Evolutionary conservation across 2,797 vertebrate genomes (phyloP), one percentile per base, ranked within the genome.

Genomic region (Knipowitschia caucasica): DNA sequence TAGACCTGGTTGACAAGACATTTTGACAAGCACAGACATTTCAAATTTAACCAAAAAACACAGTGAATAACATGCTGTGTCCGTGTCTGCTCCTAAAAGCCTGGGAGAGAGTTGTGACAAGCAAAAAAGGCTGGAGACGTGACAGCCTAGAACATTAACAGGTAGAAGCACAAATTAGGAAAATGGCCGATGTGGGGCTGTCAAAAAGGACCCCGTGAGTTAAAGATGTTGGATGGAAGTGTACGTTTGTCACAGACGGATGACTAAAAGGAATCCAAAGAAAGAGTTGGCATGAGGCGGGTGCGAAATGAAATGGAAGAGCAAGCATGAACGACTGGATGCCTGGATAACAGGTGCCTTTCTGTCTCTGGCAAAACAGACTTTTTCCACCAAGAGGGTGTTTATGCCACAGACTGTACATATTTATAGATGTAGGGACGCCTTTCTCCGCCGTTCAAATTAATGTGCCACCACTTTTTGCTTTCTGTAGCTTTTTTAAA

Each of bases 191-290:
- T 42, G 50, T 56, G 58, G 42, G 69, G 64, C 53, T 73, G 65
- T 53, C 47, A 35, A 62, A 62, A 49, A 57, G 74, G 61, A 67
- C 44, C 66, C 66, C 67, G 42, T 63, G 73, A 64, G 60, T 52
- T 73, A 69, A 53, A 69, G 79, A 53, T 44, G 73, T 65, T 74
- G 51, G 69, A 80, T 50, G 73, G 69, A 77, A 65, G 73, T 75
- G 76, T 70, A 66, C 77, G 65, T 64, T 51, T 82, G 69, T 75
- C 75, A 84, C 71, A 80, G 78, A 83, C 77, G 69, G 77, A 82
- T 72, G 72, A 73, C 62, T 69, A 61, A 78, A 67, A 69, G 71
- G 72, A 81, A 60, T 59, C 58, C 80, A 60, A 46, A 67, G 62
- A 61, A 68, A 70, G 71, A 50, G 54, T 39, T 62, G 62, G 64